Evolutionary conservation across 2,113 vertebrate genomes (phyloP).

Genomic region (Etheostoma cragini): DNA sequence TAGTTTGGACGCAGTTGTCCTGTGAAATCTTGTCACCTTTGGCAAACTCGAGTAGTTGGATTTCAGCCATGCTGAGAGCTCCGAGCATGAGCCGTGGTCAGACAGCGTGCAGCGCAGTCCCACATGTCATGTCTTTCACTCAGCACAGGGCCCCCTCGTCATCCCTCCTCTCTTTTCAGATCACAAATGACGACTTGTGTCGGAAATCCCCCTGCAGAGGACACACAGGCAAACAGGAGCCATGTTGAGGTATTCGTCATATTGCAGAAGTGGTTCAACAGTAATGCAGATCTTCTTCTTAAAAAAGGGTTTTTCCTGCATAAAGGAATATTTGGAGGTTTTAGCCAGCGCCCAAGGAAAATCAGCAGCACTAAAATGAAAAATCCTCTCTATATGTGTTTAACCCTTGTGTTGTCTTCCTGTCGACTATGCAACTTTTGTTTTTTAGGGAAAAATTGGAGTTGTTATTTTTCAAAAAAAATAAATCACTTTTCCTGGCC

Average conservation of each 20-base stretch:
- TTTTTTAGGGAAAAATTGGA: too few species aligned
- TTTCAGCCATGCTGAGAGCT: conserved; percentile 56
- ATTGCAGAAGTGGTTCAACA: background rate
- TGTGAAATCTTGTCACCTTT: conserved; percentile 79
- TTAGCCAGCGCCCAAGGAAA: too few species aligned
- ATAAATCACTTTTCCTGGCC: too few species aligned
- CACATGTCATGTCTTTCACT: conserved; percentile 77
- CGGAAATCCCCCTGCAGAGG: conserved; percentile 94
- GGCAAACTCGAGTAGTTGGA: conserved; percentile 76
- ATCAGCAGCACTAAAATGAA: too few species aligned
- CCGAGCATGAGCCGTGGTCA: conserved; percentile 61
- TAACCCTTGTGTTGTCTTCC: too few species aligned
- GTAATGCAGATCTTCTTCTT: background rate
- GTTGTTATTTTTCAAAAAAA: too few species aligned
- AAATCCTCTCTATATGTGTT: too few species aligned
- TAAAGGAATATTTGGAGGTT: too few species aligned
- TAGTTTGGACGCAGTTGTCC: conserved; percentile 47
- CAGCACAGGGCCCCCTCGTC: conserved; percentile 63
- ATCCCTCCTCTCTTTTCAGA: conserved; percentile 81
- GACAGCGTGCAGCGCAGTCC: conserved; percentile 69
- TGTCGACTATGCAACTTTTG: too few species aligned
- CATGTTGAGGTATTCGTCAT: background rate
- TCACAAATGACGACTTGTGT: conserved; percentile 99
- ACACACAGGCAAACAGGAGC: background rate
- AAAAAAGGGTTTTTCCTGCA: background rate